A percentile compares a stretch with the other conserved stretches of the same genome.
Evolutionary conservation across 2,888 invertebrate genomes (phyloP).

Genomic region (Metallyticus violacea): DNA sequence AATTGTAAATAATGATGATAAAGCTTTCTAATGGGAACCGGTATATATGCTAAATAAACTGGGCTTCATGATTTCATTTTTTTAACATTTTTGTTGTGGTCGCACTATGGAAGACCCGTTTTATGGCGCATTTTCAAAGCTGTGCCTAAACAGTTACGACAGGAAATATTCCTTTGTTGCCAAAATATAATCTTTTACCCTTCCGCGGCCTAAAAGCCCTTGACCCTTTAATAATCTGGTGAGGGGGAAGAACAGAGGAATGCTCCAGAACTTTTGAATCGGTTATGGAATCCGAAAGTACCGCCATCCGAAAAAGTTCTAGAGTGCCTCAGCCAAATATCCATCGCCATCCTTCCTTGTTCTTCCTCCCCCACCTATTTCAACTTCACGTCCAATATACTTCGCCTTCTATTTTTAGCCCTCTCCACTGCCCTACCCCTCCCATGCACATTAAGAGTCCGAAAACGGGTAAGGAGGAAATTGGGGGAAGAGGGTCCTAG

Average conservation of each 20-base stretch:
- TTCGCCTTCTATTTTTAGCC: background rate
- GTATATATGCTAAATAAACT: too few species aligned
- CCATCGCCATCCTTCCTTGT: background rate
- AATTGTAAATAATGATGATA: too few species aligned
- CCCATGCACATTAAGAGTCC: conserved; percentile 1
- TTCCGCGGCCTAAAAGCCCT: background rate
- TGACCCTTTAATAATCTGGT: background rate
- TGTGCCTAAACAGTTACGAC: background rate
- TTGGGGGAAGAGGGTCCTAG: background rate
- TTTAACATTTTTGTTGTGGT: too few species aligned
- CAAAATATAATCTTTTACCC: background rate
- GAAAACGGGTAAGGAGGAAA: too few species aligned
- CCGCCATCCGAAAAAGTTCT: background rate
- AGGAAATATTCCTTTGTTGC: background rate
- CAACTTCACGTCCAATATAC: background rate
- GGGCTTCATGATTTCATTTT: too few species aligned
- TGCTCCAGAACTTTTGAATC: background rate
- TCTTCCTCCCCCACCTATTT: background rate
- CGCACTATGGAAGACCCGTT: too few species aligned
- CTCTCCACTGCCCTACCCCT: background rate
- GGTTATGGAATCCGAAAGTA: background rate
- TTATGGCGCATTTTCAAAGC: background rate
- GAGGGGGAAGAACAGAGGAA: background rate
- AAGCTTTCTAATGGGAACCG: too few species aligned
- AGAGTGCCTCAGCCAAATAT: background rate